These are phyloP conservation scores for Lampropteryx suffumata DNA, from an alignment of 2,888 invertebrate genomes.

Conservation along the genomic window DNA sequence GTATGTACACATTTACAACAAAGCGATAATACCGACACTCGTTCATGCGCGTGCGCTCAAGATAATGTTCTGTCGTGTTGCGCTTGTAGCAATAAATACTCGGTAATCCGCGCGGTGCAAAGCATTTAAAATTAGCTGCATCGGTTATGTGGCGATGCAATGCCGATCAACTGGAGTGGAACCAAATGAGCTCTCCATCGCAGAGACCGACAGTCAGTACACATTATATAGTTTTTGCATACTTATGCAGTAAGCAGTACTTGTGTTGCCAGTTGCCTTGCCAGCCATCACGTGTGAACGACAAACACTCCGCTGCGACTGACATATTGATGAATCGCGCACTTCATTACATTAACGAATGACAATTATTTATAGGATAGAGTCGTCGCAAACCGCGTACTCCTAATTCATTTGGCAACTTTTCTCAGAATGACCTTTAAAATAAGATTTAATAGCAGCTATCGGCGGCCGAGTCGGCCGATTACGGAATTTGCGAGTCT, in stretches of 20 bases:
- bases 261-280: neutral
- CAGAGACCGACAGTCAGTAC: neutral
- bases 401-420: constrained; percentile 31
- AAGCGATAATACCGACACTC: constrained; percentile 7
- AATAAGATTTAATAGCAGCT: constrained; percentile 38
- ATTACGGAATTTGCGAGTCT: constrained; percentile 42
- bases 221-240: too few relatives aligned
- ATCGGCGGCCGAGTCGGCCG: constrained; percentile 26
- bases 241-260: neutral
- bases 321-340: constrained; percentile 57
- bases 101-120: constrained; percentile 2
- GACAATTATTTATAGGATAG: constrained; percentile 49
- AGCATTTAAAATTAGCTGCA: constrained; percentile 12
- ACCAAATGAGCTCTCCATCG: constrained; percentile 6
- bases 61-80: constrained; percentile 18
- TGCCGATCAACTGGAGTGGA: constrained; percentile 14
- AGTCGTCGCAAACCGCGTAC: constrained; percentile 28
- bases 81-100: constrained; percentile 18
- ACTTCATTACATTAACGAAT: constrained; percentile 51
- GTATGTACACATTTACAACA: neutral
- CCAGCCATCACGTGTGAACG: constrained; percentile 25
- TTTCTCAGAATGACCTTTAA: constrained; percentile 38
- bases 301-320: constrained; percentile 32
- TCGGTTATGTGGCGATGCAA: constrained; percentile 15
- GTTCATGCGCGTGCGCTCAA: constrained; percentile 14